phyloP scores from a whole-genome alignment of 2,113 vertebrate genomes.

The Fulmarus glacialis region DNA sequence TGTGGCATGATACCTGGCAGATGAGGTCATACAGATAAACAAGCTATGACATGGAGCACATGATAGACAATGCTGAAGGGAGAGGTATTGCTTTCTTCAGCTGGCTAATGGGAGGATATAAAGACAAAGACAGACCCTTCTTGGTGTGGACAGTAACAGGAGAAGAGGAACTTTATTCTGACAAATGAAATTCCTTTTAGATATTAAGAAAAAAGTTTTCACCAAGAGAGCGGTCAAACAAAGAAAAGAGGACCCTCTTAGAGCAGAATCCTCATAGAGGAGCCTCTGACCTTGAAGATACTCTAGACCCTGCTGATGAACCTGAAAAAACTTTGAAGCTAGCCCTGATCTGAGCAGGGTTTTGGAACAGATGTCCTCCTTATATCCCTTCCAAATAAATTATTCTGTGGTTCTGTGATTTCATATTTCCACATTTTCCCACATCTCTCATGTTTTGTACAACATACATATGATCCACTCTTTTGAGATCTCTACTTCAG shows the following conservation, averaged over 20 bases:
- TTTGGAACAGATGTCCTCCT: neutral
- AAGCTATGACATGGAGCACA: neutral
- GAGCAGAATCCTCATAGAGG: neutral
- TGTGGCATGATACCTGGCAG: neutral
- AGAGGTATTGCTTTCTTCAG: neutral
- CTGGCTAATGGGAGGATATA: neutral
- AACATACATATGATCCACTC: neutral
- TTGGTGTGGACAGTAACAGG: neutral
- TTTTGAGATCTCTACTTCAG: neutral
- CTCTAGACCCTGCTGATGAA: neutral
- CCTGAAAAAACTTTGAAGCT: neutral
- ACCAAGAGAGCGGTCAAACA: neutral
- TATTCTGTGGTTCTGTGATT: neutral
- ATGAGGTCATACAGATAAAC: neutral
- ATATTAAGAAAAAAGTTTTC: neutral
- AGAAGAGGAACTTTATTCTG: neutral
- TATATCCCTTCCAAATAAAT: neutral
- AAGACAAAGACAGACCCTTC: neutral
- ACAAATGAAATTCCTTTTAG: neutral
- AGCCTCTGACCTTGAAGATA: neutral
- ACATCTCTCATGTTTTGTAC: neutral
- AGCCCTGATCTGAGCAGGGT: neutral
- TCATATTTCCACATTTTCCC: neutral
- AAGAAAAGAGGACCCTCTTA: neutral
- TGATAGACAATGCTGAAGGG: neutral